Evolutionary conservation across 2,797 vertebrate genomes (phyloP).

Genomic region (Urophycis tenuis): DNA sequence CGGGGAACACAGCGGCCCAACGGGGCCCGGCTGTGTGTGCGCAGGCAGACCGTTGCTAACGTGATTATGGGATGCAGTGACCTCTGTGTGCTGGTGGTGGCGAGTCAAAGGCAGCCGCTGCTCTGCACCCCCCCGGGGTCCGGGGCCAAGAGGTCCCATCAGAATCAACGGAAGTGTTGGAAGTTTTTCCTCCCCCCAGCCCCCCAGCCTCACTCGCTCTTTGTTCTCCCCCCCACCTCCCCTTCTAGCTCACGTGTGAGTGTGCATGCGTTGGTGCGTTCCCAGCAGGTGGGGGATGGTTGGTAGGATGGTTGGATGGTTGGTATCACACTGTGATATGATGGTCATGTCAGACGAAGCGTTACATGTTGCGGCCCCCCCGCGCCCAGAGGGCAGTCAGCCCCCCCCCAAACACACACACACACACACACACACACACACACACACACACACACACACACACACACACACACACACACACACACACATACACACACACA

Average conservation of each 20-base stretch:
- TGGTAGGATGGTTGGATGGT: slow-evolving; percentile 30
- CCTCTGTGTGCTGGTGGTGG: slow-evolving; percentile 60
- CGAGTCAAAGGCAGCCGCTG: slow-evolving; percentile 47
- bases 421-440: too few species aligned
- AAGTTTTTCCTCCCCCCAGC: slow-evolving; percentile 46
- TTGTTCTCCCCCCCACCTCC: slow-evolving; percentile 36
- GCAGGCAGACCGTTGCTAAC: slow-evolving; percentile 68
- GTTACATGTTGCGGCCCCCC: background rate
- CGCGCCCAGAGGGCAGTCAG: too few species aligned
- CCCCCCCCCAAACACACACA: too few species aligned
- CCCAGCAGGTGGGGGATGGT: too few species aligned
- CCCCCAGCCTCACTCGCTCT: slow-evolving; percentile 35
- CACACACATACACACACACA: too few species aligned
- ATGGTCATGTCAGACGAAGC: slow-evolving; percentile 20
- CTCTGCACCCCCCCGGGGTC: slow-evolving; percentile 33
- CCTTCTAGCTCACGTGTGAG: slow-evolving; percentile 28
- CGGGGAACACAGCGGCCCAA: slow-evolving; percentile 46
- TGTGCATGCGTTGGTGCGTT: slow-evolving; percentile 14
- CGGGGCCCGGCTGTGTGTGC: slow-evolving; percentile 52
- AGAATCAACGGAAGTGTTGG: slow-evolving; percentile 51
- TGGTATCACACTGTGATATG: slow-evolving; percentile 23
- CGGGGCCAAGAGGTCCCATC: slow-evolving; percentile 51
- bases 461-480: too few species aligned
- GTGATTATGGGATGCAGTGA: slow-evolving; percentile 68
- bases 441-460: too few species aligned